phyloP scores from a whole-genome alignment of 2,888 invertebrate genomes.

The Andrena camellia region DNA sequence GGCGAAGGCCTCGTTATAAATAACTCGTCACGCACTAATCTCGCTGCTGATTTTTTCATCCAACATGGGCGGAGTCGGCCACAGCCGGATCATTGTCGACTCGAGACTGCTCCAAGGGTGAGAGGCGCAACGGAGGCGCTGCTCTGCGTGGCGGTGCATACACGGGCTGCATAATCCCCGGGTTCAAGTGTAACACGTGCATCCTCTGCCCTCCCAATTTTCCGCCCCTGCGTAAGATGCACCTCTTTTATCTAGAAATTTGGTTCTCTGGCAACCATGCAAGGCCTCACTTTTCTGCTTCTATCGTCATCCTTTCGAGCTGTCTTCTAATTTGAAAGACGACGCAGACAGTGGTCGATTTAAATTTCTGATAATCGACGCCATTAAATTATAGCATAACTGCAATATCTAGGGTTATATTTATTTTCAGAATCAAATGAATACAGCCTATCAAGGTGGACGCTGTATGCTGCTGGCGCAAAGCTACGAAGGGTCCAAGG shows the following conservation, averaged over 20 bases:
- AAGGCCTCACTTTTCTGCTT: neutral
- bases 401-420: neutral
- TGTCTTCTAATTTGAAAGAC: too few species aligned
- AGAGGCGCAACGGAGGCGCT: conserved; percentile 23
- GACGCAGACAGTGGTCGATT: too few species aligned
- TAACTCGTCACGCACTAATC: conserved; percentile 24
- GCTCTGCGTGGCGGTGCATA: conserved; percentile 45
- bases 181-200: conserved; percentile 57
- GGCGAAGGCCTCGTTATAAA: conserved; percentile 6
- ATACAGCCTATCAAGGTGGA: too few species aligned
- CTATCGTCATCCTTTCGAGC: too few species aligned
- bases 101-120: conserved; percentile 47
- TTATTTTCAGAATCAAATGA: too few species aligned
- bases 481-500: too few species aligned
- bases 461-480: too few species aligned
- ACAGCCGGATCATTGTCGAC: conserved; percentile 43
- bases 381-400: too few species aligned
- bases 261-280: neutral
- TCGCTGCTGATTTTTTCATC: conserved; percentile 46
- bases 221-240: too few species aligned
- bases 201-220: conserved; percentile 11
- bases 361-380: too few species aligned
- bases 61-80: conserved; percentile 19
- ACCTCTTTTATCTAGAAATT: neutral
- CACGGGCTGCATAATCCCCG: conserved; percentile 36